Evolutionary conservation across 2,113 vertebrate genomes (phyloP).

Genomic region (Clarias batrachus): DNA sequence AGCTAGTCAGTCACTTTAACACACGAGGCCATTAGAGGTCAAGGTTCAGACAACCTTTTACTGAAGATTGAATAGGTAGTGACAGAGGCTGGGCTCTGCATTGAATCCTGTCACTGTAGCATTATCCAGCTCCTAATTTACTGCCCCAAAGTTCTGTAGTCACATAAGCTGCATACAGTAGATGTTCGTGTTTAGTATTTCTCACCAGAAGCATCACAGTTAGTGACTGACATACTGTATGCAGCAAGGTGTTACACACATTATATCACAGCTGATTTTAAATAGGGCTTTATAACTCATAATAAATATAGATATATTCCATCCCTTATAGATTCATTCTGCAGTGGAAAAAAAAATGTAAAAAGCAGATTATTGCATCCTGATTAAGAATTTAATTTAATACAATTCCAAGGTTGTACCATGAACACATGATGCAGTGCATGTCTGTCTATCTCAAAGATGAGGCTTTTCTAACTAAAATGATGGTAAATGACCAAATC

Average conservation of each 20-base stretch:
- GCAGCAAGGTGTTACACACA: conserved; percentile 25
- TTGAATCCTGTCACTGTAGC: conserved; percentile 24
- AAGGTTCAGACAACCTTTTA: conserved; percentile 14
- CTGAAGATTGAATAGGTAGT: conserved; percentile 30
- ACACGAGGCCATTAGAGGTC: conserved; percentile 9
- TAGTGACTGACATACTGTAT: conserved; percentile 33
- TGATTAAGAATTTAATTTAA: neutral
- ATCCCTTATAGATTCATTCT: neutral
- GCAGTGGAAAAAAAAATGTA: no score
- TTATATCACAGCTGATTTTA: conserved; percentile 31
- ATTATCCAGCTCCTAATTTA: conserved; percentile 34
- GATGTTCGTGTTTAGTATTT: conserved; percentile 35
- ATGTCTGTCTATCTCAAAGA: neutral
- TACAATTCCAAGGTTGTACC: neutral
- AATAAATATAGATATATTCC: conserved; percentile 24
- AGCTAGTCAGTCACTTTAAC: neutral
- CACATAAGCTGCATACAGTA: neutral
- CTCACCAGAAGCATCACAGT: conserved; percentile 3
- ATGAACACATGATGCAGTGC: neutral
- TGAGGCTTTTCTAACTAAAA: neutral
- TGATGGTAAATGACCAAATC: neutral
- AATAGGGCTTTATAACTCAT: conserved; percentile 28
- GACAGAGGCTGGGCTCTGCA: neutral
- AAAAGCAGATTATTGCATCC: neutral
- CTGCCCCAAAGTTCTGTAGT: neutral